Base-by-base conservation (phyloP, 1,140 invertebrate species). In the Orius insidiosus region DNA sequence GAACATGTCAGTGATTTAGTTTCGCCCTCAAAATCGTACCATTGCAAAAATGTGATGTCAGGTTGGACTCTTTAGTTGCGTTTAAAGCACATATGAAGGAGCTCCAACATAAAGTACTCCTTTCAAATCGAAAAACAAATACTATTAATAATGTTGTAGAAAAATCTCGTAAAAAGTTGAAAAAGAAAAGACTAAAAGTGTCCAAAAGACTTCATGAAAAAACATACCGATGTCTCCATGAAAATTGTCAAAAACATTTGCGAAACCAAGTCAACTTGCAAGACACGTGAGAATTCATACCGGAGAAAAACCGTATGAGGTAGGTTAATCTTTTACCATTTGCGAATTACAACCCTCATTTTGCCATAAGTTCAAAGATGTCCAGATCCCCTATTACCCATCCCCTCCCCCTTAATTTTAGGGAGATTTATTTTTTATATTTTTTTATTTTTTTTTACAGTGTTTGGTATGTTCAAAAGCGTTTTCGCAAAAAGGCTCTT, bases 401-500 rank as follows among this genome's bases (percentile, higher is more conserved):
- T n/a, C n/a, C n/a, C n/a, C n/a, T n/a, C n/a, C n/a, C n/a, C n/a
- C n/a, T n/a, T n/a, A n/a, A n/a, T n/a, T n/a, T n/a, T n/a, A n/a
- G n/a, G n/a, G n/a, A n/a, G n/a, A n/a, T n/a, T n/a, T n/a, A n/a
- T n/a, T n/a, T n/a, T n/a, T n/a, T n/a, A n/a, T n/a, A n/a, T n/a
- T n/a, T 51, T 46, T 57, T 35, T n/a, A 52, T 48, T 16, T 53
- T 51, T 46, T 49, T 55, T 60, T 63, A 31, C 56, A 75, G 73
- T 82, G 78, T 59, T 59, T 63, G 6, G 50, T 67, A 34, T 82
- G 79, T 58, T 60, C 60, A 31, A 69, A 67, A 52, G 68, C 68
- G 2, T 82, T 81, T 52, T 73, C 72, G 38, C 76, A 81, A 59
- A 79, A 77, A 58, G 69, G 70, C 47, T 76, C 80, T 0, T 61